Percentiles rank a stretch among this genome's conserved stretches.
Conservation (phyloP, 1,140 invertebrate genomes). For the Galleria mellonella region DNA sequence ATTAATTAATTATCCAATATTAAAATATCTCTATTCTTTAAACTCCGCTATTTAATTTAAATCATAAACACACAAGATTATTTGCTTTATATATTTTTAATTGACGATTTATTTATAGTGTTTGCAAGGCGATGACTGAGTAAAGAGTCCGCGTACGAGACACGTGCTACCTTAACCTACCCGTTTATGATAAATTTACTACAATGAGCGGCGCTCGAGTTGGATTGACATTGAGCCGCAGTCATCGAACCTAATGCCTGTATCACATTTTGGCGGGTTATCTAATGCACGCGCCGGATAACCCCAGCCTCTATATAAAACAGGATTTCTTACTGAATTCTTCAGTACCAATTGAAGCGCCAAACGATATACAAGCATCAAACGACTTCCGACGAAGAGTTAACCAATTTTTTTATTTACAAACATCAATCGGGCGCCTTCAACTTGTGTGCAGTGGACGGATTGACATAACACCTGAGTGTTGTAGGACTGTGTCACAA, state of each 20-base stretch:
- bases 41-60: no score
- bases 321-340: slow-evolving; percentile 28
- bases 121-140: no score
- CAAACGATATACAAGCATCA: slow-evolving; percentile 27
- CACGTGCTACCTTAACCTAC: slow-evolving; percentile 27
- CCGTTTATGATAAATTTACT: slow-evolving; percentile 57
- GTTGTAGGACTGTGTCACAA: not conserved
- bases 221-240: slow-evolving; percentile 60
- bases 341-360: slow-evolving; percentile 40
- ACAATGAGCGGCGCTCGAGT: slow-evolving; percentile 29
- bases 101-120: no score
- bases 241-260: slow-evolving; percentile 49
- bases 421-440: no score
- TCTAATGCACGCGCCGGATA: slow-evolving; percentile 56
- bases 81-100: no score
- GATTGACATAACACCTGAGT: not conserved
- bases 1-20: no score
- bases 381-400: no score
- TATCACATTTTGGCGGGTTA: slow-evolving; percentile 55
- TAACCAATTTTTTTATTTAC: no score
- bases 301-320: slow-evolving; percentile 48
- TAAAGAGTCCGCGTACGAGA: not conserved
- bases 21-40: no score
- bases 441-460: not conserved
- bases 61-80: no score